Evolutionary conservation across 2,113 vertebrate genomes (phyloP), one percentile per base, ranked within the genome.

Genomic region (Empidonax traillii): DNA sequence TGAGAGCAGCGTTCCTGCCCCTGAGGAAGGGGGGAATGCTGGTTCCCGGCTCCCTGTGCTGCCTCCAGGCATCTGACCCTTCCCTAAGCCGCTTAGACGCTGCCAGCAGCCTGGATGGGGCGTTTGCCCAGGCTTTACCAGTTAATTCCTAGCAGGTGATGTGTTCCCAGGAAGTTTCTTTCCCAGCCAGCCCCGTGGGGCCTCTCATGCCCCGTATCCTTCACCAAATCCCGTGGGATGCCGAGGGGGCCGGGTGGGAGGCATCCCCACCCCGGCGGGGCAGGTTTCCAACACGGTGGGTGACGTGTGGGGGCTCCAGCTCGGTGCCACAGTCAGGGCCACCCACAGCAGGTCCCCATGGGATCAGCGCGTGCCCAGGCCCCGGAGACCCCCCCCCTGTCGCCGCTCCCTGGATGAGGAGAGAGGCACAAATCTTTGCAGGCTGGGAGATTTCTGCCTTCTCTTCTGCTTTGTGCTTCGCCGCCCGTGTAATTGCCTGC

Each of bases 101-200:
- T 5, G 65, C 91, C 77, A 15, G 63, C 69, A 18, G 87, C 44
- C 28, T 23, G 75, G 90, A 2, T 11, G 3, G 63, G 74, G 66
- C 12, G 6, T 18, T 53, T 11, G 92, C 73, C 33, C 92, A 27
- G 87, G 89, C 92, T 97, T 96, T 94, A 0, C 47, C 0, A 56
- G 56, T 82, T 97, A 97, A 97, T 96, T 94, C 96, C 94, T 11
- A 94, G 94, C 96, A 95, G 96, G 93, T 97, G 97, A 97, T 93
- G 63, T 0, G 17, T 93, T 96, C 85, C 73, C 79, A 91, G 44
- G 8, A 47, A 69, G 80, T 96, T 89, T 46, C 79, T 53, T 87
- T 84, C 78, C 84, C 88, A 67, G 75, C 65, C 9, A 1, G 47
- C 49, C 20, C 82, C 4, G 3, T 8, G 74, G 31, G 55, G 61